A percentile compares a stretch with the other conserved stretches of the same genome.
Evolutionary conservation across 2,113 vertebrate species (phyloP).

Genomic region (Podarcis muralis): DNA sequence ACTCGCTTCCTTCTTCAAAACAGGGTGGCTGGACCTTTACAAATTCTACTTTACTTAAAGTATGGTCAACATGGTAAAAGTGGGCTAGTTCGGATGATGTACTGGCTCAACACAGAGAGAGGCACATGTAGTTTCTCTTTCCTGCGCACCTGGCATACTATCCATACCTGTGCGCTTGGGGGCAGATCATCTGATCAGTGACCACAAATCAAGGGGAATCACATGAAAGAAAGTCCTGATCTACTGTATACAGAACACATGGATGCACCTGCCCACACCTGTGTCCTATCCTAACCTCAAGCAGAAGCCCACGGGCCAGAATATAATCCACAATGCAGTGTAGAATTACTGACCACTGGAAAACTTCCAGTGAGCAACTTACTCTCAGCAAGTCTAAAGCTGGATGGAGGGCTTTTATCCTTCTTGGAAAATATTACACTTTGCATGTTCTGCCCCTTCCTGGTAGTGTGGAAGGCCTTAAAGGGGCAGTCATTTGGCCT

Average conservation of each 20-base stretch:
- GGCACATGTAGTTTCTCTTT: neutral
- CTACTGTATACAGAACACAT: neutral
- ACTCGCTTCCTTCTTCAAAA: neutral
- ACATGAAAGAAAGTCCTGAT: neutral
- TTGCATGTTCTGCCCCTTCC: neutral
- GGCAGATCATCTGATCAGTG: too few relatives aligned
- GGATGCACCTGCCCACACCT: neutral
- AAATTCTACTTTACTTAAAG: neutral
- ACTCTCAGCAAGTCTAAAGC: neutral
- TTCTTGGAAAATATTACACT: neutral
- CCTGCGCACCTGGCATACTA: too few relatives aligned
- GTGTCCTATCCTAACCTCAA: neutral
- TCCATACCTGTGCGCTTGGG: neutral
- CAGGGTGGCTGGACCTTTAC: neutral
- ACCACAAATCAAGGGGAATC: neutral
- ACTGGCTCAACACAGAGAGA: neutral
- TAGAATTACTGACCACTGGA: neutral
- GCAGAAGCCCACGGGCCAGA: neutral
- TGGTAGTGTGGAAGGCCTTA: neutral
- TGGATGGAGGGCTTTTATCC: neutral
- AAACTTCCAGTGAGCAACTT: neutral
- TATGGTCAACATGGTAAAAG: neutral
- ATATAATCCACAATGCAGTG: neutral
- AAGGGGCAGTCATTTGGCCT: too few relatives aligned
- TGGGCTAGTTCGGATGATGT: neutral